Evolutionary conservation across 2,888 invertebrate species (phyloP).

Genomic region (Brachyptera risi): DNA sequence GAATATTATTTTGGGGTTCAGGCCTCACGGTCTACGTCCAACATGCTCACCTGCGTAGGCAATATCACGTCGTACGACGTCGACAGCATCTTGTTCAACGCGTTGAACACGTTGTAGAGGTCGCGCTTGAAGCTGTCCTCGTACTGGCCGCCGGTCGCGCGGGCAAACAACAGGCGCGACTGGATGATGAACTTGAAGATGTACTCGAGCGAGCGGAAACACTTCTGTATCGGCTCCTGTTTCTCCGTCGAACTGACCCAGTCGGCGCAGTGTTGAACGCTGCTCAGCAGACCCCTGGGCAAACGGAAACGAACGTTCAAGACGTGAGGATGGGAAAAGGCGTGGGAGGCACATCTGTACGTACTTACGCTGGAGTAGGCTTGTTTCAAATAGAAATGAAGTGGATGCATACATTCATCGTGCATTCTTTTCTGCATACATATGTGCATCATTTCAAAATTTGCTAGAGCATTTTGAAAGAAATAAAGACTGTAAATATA

Average conservation of each 20-base stretch:
- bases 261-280: conserved; percentile 86
- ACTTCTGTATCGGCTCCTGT: conserved; percentile 85
- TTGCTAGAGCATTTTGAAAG: no score
- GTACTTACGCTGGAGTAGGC: no score
- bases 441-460: no score
- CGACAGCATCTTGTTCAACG: conserved; percentile 71
- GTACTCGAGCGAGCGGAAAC: conserved; percentile 85
- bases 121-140: conserved; percentile 83
- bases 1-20: no score
- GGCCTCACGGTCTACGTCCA: no score
- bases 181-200: conserved; percentile 91
- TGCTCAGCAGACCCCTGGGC: conserved; percentile 75
- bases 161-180: conserved; percentile 75
- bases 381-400: no score
- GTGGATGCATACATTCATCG: no score
- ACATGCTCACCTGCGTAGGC: conserved; percentile 61
- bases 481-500: no score
- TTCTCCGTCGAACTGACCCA: conserved; percentile 81
- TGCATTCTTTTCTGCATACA: no score
- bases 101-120: conserved; percentile 73
- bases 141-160: conserved; percentile 83
- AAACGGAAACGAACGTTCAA: no score
- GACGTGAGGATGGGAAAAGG: no score
- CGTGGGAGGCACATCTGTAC: no score
- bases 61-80: conserved; percentile 69